Conservation (phyloP, 2,888 invertebrate genomes). For the Chelonus formosanus region DNA sequence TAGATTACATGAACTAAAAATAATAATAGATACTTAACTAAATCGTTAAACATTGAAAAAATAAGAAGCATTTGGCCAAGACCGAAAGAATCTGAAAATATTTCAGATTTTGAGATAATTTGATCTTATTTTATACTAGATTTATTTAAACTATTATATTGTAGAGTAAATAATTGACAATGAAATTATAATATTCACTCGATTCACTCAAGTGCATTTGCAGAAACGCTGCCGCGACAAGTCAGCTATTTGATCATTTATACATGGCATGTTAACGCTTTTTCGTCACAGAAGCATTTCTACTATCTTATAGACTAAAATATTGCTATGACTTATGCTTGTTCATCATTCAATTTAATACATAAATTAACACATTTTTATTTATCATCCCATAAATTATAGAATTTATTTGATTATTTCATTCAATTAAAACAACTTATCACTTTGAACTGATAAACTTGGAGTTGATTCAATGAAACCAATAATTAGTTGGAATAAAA, state of each 20-base stretch:
- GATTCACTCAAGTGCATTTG: conserved; percentile 12
- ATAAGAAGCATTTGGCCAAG: too few species aligned
- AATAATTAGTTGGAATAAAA: too few species aligned
- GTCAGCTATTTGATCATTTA: conserved; percentile 40
- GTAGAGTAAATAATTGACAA: background rate
- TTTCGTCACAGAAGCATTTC: conserved; percentile 60
- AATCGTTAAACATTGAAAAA: too few species aligned
- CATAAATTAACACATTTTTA: background rate
- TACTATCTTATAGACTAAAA: conserved; percentile 31
- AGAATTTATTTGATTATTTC: background rate
- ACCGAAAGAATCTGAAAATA: too few species aligned
- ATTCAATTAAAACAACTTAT: background rate
- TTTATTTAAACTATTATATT: too few species aligned
- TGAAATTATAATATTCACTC: conserved; percentile 7
- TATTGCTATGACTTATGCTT: too few species aligned
- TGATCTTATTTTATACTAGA: too few species aligned
- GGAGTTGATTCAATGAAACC: too few species aligned
- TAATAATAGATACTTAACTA: too few species aligned
- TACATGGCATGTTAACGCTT: conserved; percentile 36
- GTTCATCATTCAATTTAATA: background rate
- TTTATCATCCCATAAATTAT: background rate
- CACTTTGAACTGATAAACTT: too few species aligned
- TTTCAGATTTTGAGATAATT: too few species aligned
- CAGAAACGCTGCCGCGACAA: conserved; percentile 60
- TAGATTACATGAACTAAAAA: too few species aligned